Conservation (phyloP, 2,888 invertebrate genomes). For the Corbicula japonica region DNA sequence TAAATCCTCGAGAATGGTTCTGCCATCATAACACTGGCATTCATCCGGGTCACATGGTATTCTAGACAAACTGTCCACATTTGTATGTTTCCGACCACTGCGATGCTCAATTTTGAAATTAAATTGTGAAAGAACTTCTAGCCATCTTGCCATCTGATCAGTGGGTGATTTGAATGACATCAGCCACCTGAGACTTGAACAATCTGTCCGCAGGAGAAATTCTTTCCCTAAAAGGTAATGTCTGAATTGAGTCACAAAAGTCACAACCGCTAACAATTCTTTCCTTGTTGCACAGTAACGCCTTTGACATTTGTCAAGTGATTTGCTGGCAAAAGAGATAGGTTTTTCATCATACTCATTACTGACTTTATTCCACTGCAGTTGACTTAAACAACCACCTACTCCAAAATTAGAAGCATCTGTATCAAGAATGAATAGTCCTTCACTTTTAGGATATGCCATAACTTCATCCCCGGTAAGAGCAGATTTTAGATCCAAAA, state of each 20-base stretch:
- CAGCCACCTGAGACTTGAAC: not conserved
- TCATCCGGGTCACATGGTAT: not conserved
- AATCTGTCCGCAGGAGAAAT: too few species aligned
- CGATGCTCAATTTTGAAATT: not conserved
- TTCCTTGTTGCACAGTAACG: not conserved
- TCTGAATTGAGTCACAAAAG: too few species aligned
- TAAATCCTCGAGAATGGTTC: not conserved
- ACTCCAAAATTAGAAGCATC: constrained; percentile 45
- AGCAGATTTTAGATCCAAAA: constrained; percentile 35
- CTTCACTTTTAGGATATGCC: constrained; percentile 37
- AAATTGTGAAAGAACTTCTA: not conserved
- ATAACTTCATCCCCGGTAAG: constrained; percentile 45
- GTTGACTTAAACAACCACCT: constrained; percentile 47
- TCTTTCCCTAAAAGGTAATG: not conserved
- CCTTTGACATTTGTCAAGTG: too few species aligned
- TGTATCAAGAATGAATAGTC: constrained; percentile 24
- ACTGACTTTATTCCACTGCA: too few species aligned
- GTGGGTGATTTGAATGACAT: not conserved
- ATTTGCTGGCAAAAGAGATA: constrained; percentile 50
- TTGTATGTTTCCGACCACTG: not conserved
- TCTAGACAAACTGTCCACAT: not conserved
- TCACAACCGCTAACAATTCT: not conserved
- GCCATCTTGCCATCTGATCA: not conserved
- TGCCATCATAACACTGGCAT: not conserved
- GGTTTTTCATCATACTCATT: constrained; percentile 50